Base-by-base conservation (phyloP, 2,888 invertebrate genomes). In the Xestoiulus laeticollis region DNA sequence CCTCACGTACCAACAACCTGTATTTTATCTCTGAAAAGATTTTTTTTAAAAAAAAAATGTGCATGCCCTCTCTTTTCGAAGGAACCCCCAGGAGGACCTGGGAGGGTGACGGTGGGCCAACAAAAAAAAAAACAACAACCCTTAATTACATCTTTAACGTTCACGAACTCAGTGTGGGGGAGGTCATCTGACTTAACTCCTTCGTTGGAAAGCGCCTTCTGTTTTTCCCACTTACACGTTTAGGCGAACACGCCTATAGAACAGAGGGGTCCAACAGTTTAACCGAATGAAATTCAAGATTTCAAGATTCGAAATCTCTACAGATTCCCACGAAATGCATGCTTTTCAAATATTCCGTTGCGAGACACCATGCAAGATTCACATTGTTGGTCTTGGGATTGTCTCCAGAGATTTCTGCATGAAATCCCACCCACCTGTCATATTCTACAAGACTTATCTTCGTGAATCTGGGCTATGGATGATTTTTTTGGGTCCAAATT, bases 81-180 rank as follows among this genome's bases (percentile, higher is more conserved):
- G 68, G 68, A 68, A 68, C 26, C 68, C 68, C 68, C 68, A 68
- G 68, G 68, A 68, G 68, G 68, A 68, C 68, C 68, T 68, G 68
- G 68, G 68, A 68, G 68, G 68, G 68, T 68, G 68, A 68, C 68
- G 68, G 68, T 68, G 68, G 68, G 68, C 68, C 68, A 68, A 68
- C 68, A 59, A 68, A 68, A 68, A 68, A 22, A 3, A 68, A 68
- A 68, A 68, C 68, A 68, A 68, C 68, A 68, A 68, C 68, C 68
- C 68, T 68, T 68, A 68, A 68, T 68, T 68, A 68, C 68, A 68
- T 68, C 68, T 68, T 68, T 68, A 68, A 68, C 68, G 68, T 68
- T n/a, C 68, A 68, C 68, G 68, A 68, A 68, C 68, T 68, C 68
- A 68, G 68, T 68, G 68, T 68, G 68, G 68, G 68, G 68, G 68